Evolutionary conservation across 2,888 invertebrate genomes (phyloP).

Genomic region (Diaprepes abbreviatus): DNA sequence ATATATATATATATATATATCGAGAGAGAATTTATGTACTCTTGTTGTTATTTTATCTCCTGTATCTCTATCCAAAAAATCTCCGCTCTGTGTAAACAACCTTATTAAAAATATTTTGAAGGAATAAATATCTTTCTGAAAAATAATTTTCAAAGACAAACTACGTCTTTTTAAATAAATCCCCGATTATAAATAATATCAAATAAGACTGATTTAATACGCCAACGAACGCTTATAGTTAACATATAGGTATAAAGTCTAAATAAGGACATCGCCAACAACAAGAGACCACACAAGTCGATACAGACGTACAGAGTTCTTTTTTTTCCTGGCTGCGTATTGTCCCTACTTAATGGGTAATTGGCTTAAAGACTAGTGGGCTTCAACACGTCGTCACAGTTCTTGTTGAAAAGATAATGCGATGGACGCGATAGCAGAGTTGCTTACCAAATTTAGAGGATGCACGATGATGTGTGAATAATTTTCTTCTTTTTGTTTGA

Average conservation of each 20-base stretch:
- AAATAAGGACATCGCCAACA: slow-evolving; percentile 37
- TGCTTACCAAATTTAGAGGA: slow-evolving; percentile 21
- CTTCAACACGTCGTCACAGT: slow-evolving; percentile 24
- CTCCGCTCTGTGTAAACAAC: too few relatives aligned
- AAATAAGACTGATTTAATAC: neutral
- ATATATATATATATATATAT: too few relatives aligned
- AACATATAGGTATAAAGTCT: neutral
- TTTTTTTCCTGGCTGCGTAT: slow-evolving; percentile 24
- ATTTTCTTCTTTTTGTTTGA: slow-evolving; percentile 9
- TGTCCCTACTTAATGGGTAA: slow-evolving; percentile 41
- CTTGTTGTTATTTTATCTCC: too few relatives aligned
- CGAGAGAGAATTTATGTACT: too few relatives aligned
- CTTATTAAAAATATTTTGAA: too few relatives aligned
- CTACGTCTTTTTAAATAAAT: too few relatives aligned
- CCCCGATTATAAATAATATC: too few relatives aligned
- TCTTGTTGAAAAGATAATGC: slow-evolving; percentile 17
- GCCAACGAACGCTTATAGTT: too few relatives aligned
- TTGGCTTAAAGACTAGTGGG: slow-evolving; percentile 38
- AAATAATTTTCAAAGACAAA: too few relatives aligned
- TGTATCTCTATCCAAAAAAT: too few relatives aligned
- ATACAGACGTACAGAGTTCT: slow-evolving; percentile 9
- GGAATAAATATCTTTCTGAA: too few relatives aligned
- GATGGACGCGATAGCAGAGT: slow-evolving; percentile 17
- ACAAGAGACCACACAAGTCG: slow-evolving; percentile 38
- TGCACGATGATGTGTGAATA: slow-evolving; percentile 3